Evolutionary conservation across 2,113 vertebrate genomes (phyloP).

Genomic region (Probosciger aterrimus): DNA sequence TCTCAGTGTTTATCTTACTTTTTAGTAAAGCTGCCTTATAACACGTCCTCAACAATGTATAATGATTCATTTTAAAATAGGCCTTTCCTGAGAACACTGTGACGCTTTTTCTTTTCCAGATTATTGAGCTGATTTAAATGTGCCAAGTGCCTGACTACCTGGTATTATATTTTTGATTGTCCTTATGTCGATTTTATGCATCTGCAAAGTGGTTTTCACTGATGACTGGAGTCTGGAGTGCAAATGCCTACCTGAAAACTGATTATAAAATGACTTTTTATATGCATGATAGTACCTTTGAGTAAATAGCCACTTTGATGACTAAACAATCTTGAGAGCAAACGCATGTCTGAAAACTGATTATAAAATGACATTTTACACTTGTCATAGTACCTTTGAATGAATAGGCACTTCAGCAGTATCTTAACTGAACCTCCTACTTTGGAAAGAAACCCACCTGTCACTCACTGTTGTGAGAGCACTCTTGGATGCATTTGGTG

Average conservation of each 20-base stretch:
- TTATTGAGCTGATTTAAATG: background rate
- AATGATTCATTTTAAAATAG: background rate
- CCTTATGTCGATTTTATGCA: background rate
- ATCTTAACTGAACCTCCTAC: background rate
- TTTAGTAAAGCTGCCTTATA: background rate
- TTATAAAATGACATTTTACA: background rate
- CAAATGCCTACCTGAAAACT: background rate
- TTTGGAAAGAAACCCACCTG: background rate
- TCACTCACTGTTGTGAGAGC: background rate
- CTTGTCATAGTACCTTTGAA: background rate
- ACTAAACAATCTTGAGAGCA: slow-evolving; percentile 1
- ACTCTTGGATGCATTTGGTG: background rate
- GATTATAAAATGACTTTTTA: background rate
- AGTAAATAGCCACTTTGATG: background rate
- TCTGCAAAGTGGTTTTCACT: background rate
- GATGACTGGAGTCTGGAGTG: slow-evolving; percentile 14
- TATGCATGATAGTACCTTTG: background rate
- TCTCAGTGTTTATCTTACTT: background rate
- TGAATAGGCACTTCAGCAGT: slow-evolving; percentile 4
- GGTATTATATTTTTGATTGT: background rate
- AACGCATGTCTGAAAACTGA: background rate
- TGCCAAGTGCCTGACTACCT: background rate
- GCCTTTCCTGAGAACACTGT: background rate
- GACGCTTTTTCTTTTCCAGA: background rate
- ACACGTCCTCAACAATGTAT: background rate